Evolutionary conservation across 2,797 vertebrate species (phyloP), one percentile per base, ranked within the genome.

Genomic region (Mus minutoides): DNA sequence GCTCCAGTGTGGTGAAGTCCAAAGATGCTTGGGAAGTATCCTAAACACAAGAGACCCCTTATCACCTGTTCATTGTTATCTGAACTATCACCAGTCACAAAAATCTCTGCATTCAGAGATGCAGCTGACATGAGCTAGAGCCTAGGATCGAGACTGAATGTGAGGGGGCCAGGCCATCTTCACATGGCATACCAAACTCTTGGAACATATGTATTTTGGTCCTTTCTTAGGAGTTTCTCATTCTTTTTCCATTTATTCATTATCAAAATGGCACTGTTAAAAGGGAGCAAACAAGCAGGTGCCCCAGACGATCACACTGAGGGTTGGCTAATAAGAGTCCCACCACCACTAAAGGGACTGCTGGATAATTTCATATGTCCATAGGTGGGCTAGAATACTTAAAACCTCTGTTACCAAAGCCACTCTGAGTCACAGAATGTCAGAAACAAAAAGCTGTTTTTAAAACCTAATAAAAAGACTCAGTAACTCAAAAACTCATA

Each of bases 211-310:
- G 8, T 13, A 56, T n/a, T 73, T 60, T 92, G 56, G 40, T 58
- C 67, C 85, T 69, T 17, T 91, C 34, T 4, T 4, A 46, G 11
- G 3, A 86, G 6, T 43, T 77, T 92, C 21, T 96, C 24, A 3
- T 24, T 67, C 58, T 94, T 75, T 14, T n/a, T 62, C 40, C 19
- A 84, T 60, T 0, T 29, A 29, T 62, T 94, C 46, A 92, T 87
- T 94, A 94, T 34, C 19, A 67, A 91, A 92, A 93, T 91, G 77
- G 19, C 58, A 91, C 40, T 54, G 43, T 56, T 4, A 54, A 89
- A 84, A 34, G 3, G 24, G 73, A 12, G 37, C 21, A 91, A 96
- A 88, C 16, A 7, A 92, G 31, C 29, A 94, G 14, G 49, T 40
- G 43, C 17, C 13, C 88, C 40, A n/a, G 7, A 69, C 46, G 31